These are phyloP conservation scores for Poecilia gillii DNA, from an alignment of 2,797 vertebrate genomes.

Conservation along the genomic window DNA sequence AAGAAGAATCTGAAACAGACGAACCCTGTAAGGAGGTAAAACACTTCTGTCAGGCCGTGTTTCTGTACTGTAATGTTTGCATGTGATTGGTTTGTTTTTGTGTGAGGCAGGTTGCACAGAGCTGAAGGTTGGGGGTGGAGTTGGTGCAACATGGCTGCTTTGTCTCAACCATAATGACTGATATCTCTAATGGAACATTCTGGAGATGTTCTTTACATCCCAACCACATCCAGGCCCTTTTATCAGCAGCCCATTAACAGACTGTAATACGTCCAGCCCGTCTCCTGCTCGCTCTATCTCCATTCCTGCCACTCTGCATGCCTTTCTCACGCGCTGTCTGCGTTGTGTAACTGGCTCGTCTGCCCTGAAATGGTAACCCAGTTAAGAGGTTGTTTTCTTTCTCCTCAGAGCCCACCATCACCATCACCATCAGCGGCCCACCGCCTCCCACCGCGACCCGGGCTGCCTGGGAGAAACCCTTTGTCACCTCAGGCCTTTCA, in stretches of 20 bases:
- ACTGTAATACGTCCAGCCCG: conserved; percentile 71
- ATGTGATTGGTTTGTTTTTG: conserved; percentile 29
- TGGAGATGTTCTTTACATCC: conserved; percentile 65
- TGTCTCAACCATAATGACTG: conserved; percentile 53
- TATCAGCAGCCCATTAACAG: conserved; percentile 77
- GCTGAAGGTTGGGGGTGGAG: conserved; percentile 24
- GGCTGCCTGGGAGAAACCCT: conserved; percentile 75
- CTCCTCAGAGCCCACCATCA: conserved; percentile 53
- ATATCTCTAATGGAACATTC: conserved; percentile 71
- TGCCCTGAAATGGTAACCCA: conserved; percentile 82
- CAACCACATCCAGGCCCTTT: conserved; percentile 68
- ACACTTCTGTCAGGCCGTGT: conserved; percentile 7
- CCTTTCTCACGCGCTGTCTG: conserved; percentile 66
- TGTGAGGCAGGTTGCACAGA: conserved; percentile 34
- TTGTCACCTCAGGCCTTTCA: conserved; percentile 84
- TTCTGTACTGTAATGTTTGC: conserved; percentile 24
- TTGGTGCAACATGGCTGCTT: conserved; percentile 41
- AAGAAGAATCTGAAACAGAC: conserved; percentile 12
- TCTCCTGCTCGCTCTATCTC: conserved; percentile 65
- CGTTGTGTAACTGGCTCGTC: conserved; percentile 79
- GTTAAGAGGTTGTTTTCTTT: conserved; percentile 75
- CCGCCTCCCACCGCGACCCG: conserved; percentile 65
- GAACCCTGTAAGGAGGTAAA: conserved; percentile 21
- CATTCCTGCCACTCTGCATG: conserved; percentile 68
- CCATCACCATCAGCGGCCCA: conserved; percentile 63